Evolutionary conservation across 2,113 vertebrate species (phyloP), one percentile per base, ranked within the genome.

Genomic region (Progne subis): DNA sequence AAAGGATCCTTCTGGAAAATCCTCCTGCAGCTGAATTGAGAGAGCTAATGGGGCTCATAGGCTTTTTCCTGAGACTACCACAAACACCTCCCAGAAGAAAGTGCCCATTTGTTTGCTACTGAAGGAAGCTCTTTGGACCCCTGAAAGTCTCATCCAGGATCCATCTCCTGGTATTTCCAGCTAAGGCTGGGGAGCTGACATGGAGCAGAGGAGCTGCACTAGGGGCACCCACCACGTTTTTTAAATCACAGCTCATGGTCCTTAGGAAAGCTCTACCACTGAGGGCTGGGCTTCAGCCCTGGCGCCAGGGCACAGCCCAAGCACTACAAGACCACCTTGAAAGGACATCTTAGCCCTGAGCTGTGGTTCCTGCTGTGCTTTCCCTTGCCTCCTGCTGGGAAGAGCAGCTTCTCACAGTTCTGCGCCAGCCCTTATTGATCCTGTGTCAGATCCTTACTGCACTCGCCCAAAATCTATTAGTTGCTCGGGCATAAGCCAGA

Each of bases 1-100:
- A 67, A 77, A 74, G 46, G 71, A 92, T 80, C 55, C 64, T 94
- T 93, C 79, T 88, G 72, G 59, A 90, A 90, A 69, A 93, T 46
- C 9, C 24, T 86, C 63, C 43, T 84, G 72, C 41, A 84, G 60
- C 64, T 83, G 83, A 89, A 78, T 6, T 2, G 0, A 86, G 65
- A 59, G 59, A 78, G n/a, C 21, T 50, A 19, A 47, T 14, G n/a
- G 19, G 11, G 10, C 49, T 82, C 20, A 6, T 14, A 2, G 4
- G 0, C 9, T 28, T 53, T 49, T 21, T 19, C n/a, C 67, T 49
- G 52, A 85, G 53, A 72, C 69, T n/a, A 87, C 17, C 78, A 46
- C 50, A 77, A 77, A 68, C 47, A 70, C 19, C 31, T 86, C 44
- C 24, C 25, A 81, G 24, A 37, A 85, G 18, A 68, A 84, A 49